A percentile compares a stretch with the other conserved stretches of the same genome.
Evolutionary conservation across 2,797 vertebrate species (phyloP).

Genomic region (Gallinago nigripennis): DNA sequence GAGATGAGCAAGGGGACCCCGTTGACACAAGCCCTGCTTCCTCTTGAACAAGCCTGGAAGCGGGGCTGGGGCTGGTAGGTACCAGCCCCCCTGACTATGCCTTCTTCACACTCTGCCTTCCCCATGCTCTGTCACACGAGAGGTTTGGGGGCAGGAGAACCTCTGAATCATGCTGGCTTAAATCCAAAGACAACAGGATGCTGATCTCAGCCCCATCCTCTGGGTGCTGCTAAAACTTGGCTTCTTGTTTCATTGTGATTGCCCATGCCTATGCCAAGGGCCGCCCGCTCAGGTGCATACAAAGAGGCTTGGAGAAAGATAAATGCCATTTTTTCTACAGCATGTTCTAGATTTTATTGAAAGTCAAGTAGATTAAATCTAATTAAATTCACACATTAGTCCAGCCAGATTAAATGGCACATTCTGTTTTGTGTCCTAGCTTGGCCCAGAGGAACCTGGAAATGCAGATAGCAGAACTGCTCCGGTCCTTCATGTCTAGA

Average conservation of each 20-base stretch:
- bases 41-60: fast-evolving
- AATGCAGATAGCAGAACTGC: background rate
- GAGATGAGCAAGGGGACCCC: fast-evolving
- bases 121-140: background rate
- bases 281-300: background rate
- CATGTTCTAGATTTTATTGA: background rate
- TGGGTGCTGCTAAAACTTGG: background rate
- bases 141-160: background rate
- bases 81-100: background rate
- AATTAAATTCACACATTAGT: background rate
- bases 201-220: background rate
- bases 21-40: background rate
- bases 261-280: background rate
- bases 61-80: background rate
- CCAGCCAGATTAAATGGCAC: background rate
- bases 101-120: background rate
- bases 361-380: background rate
- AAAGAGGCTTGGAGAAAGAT: background rate
- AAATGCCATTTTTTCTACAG: background rate
- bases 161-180: background rate
- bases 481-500: background rate
- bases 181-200: background rate
- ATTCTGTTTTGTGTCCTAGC: background rate
- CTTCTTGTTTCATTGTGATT: background rate
- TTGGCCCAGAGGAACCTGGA: background rate